A percentile compares a stretch with the other conserved stretches of the same genome.
These are phyloP conservation scores for Aporrectodea caliginosa DNA, from an alignment of 1,140 invertebrate genomes.

Conservation along the genomic window DNA sequence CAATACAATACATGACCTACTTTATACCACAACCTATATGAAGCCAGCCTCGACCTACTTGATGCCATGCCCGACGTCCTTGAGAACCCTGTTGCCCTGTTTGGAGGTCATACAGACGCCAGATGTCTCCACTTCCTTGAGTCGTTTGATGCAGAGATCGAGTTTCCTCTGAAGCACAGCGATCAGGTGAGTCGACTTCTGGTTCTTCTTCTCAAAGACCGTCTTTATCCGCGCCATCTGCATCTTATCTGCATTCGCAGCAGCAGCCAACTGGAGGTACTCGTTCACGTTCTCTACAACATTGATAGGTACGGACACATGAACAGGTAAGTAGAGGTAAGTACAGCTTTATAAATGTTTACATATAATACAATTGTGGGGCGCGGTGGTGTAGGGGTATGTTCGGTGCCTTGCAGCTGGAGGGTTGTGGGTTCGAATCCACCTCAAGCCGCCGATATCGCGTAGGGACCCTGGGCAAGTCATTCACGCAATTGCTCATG, in stretches of 20 bases:
- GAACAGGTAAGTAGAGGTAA: neutral
- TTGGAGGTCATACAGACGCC: neutral
- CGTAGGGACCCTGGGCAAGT: too few relatives aligned
- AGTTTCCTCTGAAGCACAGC: neutral
- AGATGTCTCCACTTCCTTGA: neutral
- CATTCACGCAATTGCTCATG: too few relatives aligned
- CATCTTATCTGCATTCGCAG: neutral
- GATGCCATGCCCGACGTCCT: neutral
- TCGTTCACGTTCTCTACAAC: neutral
- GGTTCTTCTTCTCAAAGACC: neutral
- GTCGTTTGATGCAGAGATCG: neutral
- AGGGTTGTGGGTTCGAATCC: too few relatives aligned
- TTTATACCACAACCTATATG: too few relatives aligned
- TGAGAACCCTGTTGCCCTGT: neutral
- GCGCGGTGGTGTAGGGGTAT: too few relatives aligned
- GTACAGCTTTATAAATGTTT: too few relatives aligned
- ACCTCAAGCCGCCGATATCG: too few relatives aligned
- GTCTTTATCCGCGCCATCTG: neutral
- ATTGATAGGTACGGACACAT: neutral
- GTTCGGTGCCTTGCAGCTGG: too few relatives aligned
- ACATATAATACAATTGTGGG: too few relatives aligned
- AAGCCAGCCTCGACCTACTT: too few relatives aligned
- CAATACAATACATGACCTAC: too few relatives aligned
- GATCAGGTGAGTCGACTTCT: neutral
- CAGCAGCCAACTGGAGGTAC: neutral